Evolutionary conservation across 2,797 vertebrate species (phyloP).

Genomic region (Acipenser oxyrinchus): DNA sequence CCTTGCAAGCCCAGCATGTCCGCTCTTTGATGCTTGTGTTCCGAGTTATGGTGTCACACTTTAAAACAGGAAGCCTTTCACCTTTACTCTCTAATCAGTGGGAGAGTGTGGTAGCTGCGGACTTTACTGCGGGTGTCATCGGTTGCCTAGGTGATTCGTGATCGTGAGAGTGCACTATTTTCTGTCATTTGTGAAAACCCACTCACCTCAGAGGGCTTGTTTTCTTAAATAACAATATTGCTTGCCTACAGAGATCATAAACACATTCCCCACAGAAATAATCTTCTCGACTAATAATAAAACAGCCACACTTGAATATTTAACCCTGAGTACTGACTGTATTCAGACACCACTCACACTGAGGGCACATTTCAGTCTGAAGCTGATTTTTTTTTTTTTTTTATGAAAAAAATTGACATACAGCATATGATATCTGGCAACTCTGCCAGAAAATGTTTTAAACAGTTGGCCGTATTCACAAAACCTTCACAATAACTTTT

Average conservation of each 20-base stretch:
- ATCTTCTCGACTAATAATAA: no score
- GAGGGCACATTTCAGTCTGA: no score
- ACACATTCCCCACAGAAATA: background rate
- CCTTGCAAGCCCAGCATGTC: background rate
- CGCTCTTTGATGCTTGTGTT: background rate
- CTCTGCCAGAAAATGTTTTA: no score
- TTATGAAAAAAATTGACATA: no score
- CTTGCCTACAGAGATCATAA: background rate
- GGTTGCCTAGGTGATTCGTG: constrained; percentile 8
- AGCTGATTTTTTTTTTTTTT: no score
- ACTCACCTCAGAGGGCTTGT: background rate
- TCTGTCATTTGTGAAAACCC: background rate
- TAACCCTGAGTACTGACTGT: no score
- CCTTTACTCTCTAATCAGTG: constrained; percentile 1
- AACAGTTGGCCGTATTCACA: no score
- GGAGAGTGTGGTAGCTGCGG: background rate
- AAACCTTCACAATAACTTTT: no score
- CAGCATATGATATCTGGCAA: no score
- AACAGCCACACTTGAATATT: no score
- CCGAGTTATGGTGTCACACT: background rate
- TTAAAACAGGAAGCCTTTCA: background rate
- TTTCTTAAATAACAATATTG: background rate
- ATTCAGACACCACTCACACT: no score
- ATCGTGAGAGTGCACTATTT: background rate
- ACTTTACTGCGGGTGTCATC: background rate